Evolutionary conservation across 2,888 invertebrate genomes (phyloP).

Genomic region (Himalopsyche japonica): DNA sequence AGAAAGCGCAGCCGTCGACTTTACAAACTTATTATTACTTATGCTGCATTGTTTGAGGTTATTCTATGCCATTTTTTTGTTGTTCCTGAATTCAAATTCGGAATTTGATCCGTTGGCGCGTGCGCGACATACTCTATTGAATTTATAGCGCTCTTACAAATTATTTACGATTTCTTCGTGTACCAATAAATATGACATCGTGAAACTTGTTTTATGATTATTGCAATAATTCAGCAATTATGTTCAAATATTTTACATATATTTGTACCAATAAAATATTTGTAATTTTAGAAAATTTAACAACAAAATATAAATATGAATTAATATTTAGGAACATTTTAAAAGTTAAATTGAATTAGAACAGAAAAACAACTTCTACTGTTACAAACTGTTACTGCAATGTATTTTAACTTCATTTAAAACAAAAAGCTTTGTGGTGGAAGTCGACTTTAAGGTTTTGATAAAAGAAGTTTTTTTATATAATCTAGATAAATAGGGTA

Average conservation of each 20-base stretch:
- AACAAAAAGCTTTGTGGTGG: neutral
- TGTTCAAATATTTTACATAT: too few species aligned
- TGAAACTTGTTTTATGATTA: too few species aligned
- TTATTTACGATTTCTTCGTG: neutral
- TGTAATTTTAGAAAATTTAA: too few species aligned
- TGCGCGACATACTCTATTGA: neutral
- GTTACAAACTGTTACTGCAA: neutral
- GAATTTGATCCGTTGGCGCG: neutral
- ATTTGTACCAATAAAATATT: too few species aligned
- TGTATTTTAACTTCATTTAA: neutral
- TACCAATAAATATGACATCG: too few species aligned
- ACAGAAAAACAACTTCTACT: neutral
- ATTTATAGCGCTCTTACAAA: neutral
- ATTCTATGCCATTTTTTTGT: neutral
- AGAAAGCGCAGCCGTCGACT: slow-evolving; percentile 1
- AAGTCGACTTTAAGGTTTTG: neutral
- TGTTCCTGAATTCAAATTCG: neutral
- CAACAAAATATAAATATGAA: too few species aligned
- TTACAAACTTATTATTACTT: neutral
- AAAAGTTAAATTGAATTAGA: too few species aligned
- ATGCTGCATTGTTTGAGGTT: neutral
- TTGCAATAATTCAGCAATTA: too few species aligned
- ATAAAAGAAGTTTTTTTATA: neutral
- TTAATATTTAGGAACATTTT: too few species aligned
- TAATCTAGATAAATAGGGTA: neutral